A percentile compares a stretch with the other conserved stretches of the same genome.
phyloP scores from a whole-genome alignment of 2,113 vertebrate genomes.

The Notothenia coriiceps region DNA sequence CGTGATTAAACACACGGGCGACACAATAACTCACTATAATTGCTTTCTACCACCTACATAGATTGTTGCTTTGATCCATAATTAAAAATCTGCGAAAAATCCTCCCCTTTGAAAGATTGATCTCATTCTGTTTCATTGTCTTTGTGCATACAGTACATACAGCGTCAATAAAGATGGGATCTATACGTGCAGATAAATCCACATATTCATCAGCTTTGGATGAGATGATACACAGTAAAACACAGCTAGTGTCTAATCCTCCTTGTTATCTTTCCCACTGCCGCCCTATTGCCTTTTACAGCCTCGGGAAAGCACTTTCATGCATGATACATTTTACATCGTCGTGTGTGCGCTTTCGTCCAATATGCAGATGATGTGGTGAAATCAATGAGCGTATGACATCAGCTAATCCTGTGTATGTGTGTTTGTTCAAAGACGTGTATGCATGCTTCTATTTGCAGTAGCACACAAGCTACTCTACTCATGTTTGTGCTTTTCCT shows the following conservation, averaged over 20 bases:
- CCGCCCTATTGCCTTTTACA: slow-evolving; percentile 20
- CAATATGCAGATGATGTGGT: slow-evolving; percentile 30
- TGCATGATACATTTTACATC: slow-evolving; percentile 33
- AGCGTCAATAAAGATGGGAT: neutral
- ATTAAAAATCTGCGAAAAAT: neutral
- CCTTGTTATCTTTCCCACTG: slow-evolving; percentile 4
- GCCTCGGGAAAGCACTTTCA: slow-evolving; percentile 15
- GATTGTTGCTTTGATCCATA: neutral
- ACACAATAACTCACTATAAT: too few species aligned
- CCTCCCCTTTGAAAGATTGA: neutral
- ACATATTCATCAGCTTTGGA: neutral
- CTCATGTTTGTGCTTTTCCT: neutral
- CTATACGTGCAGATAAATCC: neutral
- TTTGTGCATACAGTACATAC: neutral
- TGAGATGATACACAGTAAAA: slow-evolving; percentile 20
- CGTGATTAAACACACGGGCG: too few species aligned
- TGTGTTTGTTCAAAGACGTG: neutral
- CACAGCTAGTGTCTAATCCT: slow-evolving; percentile 22
- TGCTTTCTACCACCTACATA: neutral
- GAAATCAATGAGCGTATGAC: slow-evolving; percentile 16
- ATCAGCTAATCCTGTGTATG: slow-evolving; percentile 6
- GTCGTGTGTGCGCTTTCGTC: slow-evolving; percentile 14
- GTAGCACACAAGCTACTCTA: neutral
- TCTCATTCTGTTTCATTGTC: neutral
- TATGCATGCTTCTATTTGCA: neutral